Evolutionary conservation across 1,140 invertebrate genomes (phyloP), one percentile per base, ranked within the genome.

Genomic region (Drosophila paulistorum): DNA sequence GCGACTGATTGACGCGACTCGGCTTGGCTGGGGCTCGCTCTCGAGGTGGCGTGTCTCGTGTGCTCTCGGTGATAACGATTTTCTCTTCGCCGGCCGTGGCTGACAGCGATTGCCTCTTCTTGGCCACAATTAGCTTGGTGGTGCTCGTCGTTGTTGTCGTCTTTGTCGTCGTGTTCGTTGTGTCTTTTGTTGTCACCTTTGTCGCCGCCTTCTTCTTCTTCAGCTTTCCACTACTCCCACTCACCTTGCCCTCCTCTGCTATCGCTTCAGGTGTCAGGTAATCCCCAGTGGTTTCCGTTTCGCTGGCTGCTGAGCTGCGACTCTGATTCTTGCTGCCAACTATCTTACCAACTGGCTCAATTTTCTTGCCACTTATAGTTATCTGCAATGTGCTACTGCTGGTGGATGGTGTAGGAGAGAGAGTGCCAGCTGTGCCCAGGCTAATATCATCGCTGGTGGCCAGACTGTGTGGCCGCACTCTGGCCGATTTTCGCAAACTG

Each of bases 21-120:
- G 91, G 91, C 68, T 91, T 92, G 6, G 89, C 78, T n/a, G 91
- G 91, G 11, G 91, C 91, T 48, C 86, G 82, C 33, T 92, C 91
- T 63, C 73, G 61, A 9, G 91, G 91, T 64, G 91, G 91, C 58
- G 89, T 91, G 65, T 92, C 91, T 41, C 81, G 78, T 30, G 57
- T 70, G 74, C 91, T 91, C 79, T 90, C 89, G 42, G 90, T 92
- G 90, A 92, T 90, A 87, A 85, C 73, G 75, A 80, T 77, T 78
- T 81, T 90, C 72, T 87, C 82, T 69, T 89, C 79, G 58, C 39
- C 55, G 48, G 51, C 66, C 64, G 51, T 45, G 23, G 71, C 61
- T 77, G 63, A 20, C 37, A 61, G 41, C 63, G 72, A 70, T 68
- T 71, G 78, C 63, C 68, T 68, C 41, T 77, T 74, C 67, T 81